A percentile compares a stretch with the other conserved stretches of the same genome.
Conservation (phyloP, 2,797 vertebrate species). For the Xiphorhynchus erythropygius region DNA sequence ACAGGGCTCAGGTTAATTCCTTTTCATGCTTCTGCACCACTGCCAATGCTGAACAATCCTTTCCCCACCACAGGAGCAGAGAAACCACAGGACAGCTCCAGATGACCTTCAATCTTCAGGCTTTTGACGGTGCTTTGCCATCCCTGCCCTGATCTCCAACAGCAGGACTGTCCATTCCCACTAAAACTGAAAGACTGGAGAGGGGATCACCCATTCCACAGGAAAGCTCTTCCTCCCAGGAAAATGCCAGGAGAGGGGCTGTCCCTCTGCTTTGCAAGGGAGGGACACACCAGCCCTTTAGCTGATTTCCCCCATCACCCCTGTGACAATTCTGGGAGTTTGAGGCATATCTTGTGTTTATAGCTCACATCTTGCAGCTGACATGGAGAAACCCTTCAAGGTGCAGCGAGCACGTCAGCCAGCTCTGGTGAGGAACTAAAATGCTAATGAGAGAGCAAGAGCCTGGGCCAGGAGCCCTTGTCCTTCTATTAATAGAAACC, state of each 20-base stretch:
- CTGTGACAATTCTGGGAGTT: rapidly evolving
- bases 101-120: background rate
- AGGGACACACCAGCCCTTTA: background rate
- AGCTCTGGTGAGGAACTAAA: background rate
- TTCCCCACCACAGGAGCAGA: background rate
- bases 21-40: rapidly evolving
- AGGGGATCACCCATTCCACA: background rate
- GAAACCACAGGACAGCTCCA: background rate
- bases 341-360: background rate
- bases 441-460: background rate
- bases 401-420: background rate
- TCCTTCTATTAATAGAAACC: constrained; percentile 16
- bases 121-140: background rate
- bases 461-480: background rate
- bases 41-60: background rate
- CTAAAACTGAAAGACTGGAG: too few species aligned
- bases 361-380: background rate
- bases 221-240: background rate
- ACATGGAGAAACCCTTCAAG: constrained; percentile 25
- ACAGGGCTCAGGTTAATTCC: background rate
- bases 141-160: background rate
- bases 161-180: background rate
- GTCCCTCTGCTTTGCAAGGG: background rate
- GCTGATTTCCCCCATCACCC: background rate
- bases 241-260: rapidly evolving